Conservation (phyloP, 2,888 invertebrate genomes). For the Aporophyla lueneburgensis region DNA sequence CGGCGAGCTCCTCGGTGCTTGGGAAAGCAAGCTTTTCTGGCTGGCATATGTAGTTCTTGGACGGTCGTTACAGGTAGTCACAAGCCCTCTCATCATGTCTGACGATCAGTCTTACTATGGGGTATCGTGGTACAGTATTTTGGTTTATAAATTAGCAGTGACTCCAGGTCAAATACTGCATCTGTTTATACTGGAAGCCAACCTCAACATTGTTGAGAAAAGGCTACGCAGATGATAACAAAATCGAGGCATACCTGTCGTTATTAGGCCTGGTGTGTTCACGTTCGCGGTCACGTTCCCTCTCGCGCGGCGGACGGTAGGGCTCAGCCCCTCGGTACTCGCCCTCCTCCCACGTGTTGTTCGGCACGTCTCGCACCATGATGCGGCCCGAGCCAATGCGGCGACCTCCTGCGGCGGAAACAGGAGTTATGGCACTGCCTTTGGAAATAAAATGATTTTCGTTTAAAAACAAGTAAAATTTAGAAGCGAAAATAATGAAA, state of each 20-base stretch:
- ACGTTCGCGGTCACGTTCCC: constrained; percentile 65
- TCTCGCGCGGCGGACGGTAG: constrained; percentile 75
- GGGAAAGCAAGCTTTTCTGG: not conserved
- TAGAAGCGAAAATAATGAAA: not conserved
- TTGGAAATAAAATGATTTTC: not conserved
- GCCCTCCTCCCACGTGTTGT: constrained; percentile 71
- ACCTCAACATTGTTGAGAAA: not conserved
- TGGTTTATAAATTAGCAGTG: not conserved
- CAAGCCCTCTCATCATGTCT: not conserved
- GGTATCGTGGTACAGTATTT: not conserved
- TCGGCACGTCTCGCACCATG: constrained; percentile 91
- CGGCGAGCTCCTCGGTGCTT: not conserved
- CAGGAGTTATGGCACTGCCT: constrained; percentile 8
- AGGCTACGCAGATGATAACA: not conserved
- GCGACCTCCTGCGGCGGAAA: constrained; percentile 74
- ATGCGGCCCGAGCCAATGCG: constrained; percentile 97
- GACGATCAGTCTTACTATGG: not conserved
- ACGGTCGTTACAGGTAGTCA: not conserved
- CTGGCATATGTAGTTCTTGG: not conserved
- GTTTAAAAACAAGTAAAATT: not conserved
- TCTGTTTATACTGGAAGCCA: not conserved
- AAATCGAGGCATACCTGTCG: constrained; percentile 74
- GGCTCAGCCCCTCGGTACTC: constrained; percentile 73
- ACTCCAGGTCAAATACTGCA: not conserved
- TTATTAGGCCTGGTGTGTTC: constrained; percentile 72